Evolutionary conservation across 1,140 invertebrate genomes (phyloP).

Genomic region (Rhynchophorus ferrugineus): DNA sequence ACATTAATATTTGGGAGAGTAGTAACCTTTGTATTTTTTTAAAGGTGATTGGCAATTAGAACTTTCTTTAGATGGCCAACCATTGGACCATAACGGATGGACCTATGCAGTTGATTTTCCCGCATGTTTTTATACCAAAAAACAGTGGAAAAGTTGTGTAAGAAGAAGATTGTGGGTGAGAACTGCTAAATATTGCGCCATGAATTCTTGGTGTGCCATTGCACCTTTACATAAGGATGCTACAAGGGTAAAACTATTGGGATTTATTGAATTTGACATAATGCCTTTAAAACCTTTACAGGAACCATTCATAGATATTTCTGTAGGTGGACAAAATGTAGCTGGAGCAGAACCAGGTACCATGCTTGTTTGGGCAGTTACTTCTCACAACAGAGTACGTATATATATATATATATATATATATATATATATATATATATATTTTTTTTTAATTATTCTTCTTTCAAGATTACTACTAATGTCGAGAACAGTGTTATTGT

Average conservation of each 20-base stretch:
- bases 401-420: background rate
- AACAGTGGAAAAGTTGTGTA: slow-evolving; percentile 87
- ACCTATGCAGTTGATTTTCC: slow-evolving; percentile 91
- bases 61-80: slow-evolving; percentile 77
- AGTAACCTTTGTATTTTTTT: background rate
- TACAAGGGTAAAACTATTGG: slow-evolving; percentile 65
- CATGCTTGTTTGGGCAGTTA: slow-evolving; percentile 83
- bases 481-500: too few relatives aligned
- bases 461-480: too few relatives aligned
- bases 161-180: slow-evolving; percentile 82
- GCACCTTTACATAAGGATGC: slow-evolving; percentile 80
- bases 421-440: too few relatives aligned
- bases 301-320: slow-evolving; percentile 76
- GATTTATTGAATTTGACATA: too few relatives aligned
- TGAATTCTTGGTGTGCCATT: slow-evolving; percentile 87
- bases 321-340: slow-evolving; percentile 74
- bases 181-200: slow-evolving; percentile 76
- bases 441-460: too few relatives aligned
- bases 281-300: slow-evolving; percentile 36
- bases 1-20: background rate
- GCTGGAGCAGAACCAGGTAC: slow-evolving; percentile 64
- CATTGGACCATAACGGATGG: slow-evolving; percentile 85
- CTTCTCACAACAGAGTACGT: slow-evolving; percentile 72
- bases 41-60: slow-evolving; percentile 79
- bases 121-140: slow-evolving; percentile 69